phyloP scores from a whole-genome alignment of 2,797 vertebrate genomes.

The Coregonus sp. region DNA sequence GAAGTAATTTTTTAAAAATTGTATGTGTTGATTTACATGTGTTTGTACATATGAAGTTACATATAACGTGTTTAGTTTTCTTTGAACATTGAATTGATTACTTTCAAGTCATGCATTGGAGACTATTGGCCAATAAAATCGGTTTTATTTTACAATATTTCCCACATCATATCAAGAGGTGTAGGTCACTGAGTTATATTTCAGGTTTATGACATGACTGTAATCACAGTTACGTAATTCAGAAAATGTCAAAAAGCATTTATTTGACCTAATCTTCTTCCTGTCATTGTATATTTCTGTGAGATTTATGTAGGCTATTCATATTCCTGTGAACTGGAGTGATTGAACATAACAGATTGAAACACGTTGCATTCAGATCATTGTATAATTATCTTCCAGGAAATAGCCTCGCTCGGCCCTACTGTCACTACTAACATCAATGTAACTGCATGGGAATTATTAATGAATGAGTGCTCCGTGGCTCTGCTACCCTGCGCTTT shows the following conservation, averaged over 20 bases:
- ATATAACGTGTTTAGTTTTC: not conserved
- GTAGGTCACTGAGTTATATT: too few relatives aligned
- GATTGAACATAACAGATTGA: not conserved
- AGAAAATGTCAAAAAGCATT: not conserved
- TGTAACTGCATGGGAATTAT: slow-evolving; percentile 66
- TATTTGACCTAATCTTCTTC: not conserved
- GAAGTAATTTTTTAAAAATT: too few relatives aligned
- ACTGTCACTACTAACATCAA: slow-evolving; percentile 20
- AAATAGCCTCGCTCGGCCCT: slow-evolving; percentile 7
- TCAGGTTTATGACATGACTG: not conserved
- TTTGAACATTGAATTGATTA: not conserved
- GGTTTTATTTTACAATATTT: slow-evolving; percentile 21
- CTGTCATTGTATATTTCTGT: not conserved
- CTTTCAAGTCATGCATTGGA: not conserved
- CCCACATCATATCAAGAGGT: not conserved
- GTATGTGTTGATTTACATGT: not conserved
- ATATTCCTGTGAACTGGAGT: not conserved
- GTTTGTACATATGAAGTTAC: not conserved
- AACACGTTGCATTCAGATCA: not conserved
- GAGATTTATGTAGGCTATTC: not conserved
- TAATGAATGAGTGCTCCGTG: slow-evolving; percentile 13
- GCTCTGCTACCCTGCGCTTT: slow-evolving; percentile 41
- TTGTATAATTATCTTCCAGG: not conserved
- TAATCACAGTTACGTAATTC: not conserved
- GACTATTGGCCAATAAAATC: not conserved